Percentiles rank a stretch among this genome's conserved stretches.
phyloP scores from a whole-genome alignment of 2,888 invertebrate genomes.

The Listrodromus nycthemerus region DNA sequence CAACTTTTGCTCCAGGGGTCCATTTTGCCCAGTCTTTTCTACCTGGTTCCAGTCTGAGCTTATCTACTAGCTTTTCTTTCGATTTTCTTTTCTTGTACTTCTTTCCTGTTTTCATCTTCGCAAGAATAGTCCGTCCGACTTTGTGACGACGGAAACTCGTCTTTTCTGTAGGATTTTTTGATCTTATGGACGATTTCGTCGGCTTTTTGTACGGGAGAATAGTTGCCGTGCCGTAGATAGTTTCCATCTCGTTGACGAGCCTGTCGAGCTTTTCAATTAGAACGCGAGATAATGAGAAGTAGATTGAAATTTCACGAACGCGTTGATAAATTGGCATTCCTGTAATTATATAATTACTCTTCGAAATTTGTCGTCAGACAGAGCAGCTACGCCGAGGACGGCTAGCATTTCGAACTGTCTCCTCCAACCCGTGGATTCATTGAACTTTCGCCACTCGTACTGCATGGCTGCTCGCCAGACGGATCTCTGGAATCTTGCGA shows the following conservation, averaged over 20 bases:
- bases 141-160: background rate
- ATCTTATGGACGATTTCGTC: background rate
- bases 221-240: slow-evolving; percentile 67
- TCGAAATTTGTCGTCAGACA: slow-evolving; percentile 62
- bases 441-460: slow-evolving; percentile 65
- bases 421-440: slow-evolving; percentile 56
- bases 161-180: slow-evolving; percentile 1
- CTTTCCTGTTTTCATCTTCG: background rate
- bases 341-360: slow-evolving; percentile 44
- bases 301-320: slow-evolving; percentile 4
- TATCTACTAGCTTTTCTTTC: slow-evolving; percentile 4
- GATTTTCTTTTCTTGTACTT: slow-evolving; percentile 1
- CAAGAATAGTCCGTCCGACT: background rate
- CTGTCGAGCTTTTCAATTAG: slow-evolving; percentile 52
- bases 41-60: slow-evolving; percentile 64
- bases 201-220: slow-evolving; percentile 55
- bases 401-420: slow-evolving; percentile 66
- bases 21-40: background rate
- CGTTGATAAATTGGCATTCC: background rate
- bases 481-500: slow-evolving; percentile 65
- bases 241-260: slow-evolving; percentile 67
- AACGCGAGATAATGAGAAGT: background rate
- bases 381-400: slow-evolving; percentile 65
- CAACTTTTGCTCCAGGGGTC: background rate
- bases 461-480: slow-evolving; percentile 67